Evolutionary conservation across 2,888 invertebrate species (phyloP), one percentile per base, ranked within the genome.

Genomic region (Drosophila greeni): DNA sequence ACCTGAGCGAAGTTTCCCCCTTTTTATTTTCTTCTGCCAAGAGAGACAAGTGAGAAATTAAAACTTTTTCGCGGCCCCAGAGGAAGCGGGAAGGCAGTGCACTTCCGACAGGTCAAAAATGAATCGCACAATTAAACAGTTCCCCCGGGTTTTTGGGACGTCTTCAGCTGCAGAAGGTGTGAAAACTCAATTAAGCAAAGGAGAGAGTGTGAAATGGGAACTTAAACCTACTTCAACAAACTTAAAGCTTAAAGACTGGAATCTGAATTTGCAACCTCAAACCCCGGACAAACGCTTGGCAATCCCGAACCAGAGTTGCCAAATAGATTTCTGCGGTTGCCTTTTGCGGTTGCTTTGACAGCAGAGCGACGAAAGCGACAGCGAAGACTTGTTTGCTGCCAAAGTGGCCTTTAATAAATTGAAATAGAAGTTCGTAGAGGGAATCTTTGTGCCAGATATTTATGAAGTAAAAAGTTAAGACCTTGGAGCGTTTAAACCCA

Each of bases 111-210:
- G 77, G 73, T 81, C 76, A 85, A 81, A 85, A 83, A 79, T 83
- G 83, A 83, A 85, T 84, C 74, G 81, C 72, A 70, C 77, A 85
- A 84, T 85, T 85, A 84, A 84, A 75, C 76, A 72, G 73, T 64
- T 69, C 77, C 71, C 75, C 57, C 45, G 29, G 74, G 61, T 53
- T 49, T 43, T 40, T 48, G 40, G 48, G 54, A 43, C 47, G 47
- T 36, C 33, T 26, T 61, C 39, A 43, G 34, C 53, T 51, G 23
- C 59, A 47, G 56, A 72, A 72, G 72, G 70, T 70, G 78, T 68
- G 73, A 73, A 73, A 73, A 81, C 81, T 77, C 74, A 82, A 82
- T 80, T 82, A 80, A 74, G 70, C 70, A 58, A 58, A n/a, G 40
- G 58, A 59, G 20, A 20, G 42, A 60, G 54, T 60, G 48, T 52